These are phyloP conservation scores for Myripristis jacobus DNA, from an alignment of 2,797 vertebrate species.

Conservation along the genomic window DNA sequence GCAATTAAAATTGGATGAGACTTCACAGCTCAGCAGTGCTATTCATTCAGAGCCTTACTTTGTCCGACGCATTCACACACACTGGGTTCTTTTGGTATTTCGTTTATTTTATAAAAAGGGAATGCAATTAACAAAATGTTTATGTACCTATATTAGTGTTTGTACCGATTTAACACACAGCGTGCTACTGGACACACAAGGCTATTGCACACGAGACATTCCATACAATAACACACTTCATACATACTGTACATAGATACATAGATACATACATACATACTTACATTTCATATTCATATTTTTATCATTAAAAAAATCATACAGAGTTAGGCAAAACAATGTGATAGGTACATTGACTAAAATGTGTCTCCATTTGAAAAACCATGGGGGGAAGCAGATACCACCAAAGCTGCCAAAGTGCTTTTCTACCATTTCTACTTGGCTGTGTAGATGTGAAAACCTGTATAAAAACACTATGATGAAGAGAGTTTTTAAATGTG, in stretches of 20 bases:
- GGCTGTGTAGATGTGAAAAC: slow-evolving; percentile 66
- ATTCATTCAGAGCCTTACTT: neutral
- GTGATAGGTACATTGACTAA: slow-evolving; percentile 66
- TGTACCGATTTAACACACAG: slow-evolving; percentile 86
- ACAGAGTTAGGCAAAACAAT: slow-evolving; percentile 71
- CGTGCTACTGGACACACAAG: slow-evolving; percentile 85
- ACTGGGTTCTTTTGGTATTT: slow-evolving; percentile 67
- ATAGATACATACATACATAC: slow-evolving; percentile 77
- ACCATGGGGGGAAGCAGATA: slow-evolving; percentile 63
- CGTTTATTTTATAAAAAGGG: slow-evolving; percentile 84
- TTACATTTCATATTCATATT: slow-evolving; percentile 79
- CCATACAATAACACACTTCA: slow-evolving; percentile 78
- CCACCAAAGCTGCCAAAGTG: slow-evolving; percentile 87
- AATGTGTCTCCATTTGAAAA: slow-evolving; percentile 64
- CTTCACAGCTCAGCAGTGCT: slow-evolving; percentile 17
- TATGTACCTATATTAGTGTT: slow-evolving; percentile 89
- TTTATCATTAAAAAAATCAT: slow-evolving; percentile 72
- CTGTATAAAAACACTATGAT: slow-evolving; percentile 57
- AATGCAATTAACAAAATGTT: slow-evolving; percentile 81
- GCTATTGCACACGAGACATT: slow-evolving; percentile 88
- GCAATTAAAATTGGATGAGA: slow-evolving; percentile 1
- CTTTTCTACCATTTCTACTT: slow-evolving; percentile 81
- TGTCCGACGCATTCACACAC: slow-evolving; percentile 14
- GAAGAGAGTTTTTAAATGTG: slow-evolving; percentile 40
- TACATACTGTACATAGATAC: slow-evolving; percentile 82